phyloP scores from a whole-genome alignment of 2,888 invertebrate genomes.

The Stenotaenia linearis region DNA sequence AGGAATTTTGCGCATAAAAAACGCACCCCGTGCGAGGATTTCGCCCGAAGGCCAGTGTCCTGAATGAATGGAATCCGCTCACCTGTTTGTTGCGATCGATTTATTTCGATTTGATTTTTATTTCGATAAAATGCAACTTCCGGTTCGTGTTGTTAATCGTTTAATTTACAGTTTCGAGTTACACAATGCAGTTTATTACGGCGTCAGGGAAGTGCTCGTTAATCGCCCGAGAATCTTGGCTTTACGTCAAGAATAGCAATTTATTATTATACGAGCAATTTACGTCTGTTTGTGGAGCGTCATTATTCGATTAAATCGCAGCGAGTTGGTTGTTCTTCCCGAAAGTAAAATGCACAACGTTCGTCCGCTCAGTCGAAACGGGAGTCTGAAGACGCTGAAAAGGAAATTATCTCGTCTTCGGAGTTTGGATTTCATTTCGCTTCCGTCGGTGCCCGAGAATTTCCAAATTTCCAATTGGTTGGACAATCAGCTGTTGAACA shows the following conservation, averaged over 20 bases:
- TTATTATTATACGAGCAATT: background rate
- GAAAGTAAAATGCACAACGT: background rate
- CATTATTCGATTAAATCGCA: too few relatives aligned
- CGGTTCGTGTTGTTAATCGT: too few relatives aligned
- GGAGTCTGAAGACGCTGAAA: background rate
- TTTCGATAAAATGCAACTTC: background rate
- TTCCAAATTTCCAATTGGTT: background rate
- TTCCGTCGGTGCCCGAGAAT: background rate
- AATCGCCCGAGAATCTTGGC: background rate
- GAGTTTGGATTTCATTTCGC: background rate
- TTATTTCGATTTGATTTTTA: background rate
- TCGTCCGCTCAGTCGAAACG: background rate
- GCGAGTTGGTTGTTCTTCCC: too few relatives aligned
- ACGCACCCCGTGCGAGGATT: background rate
- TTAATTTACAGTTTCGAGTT: too few relatives aligned
- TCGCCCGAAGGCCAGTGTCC: background rate
- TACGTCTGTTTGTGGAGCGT: background rate
- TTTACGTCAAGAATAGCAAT: background rate
- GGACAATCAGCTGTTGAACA: background rate
- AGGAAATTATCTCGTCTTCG: background rate
- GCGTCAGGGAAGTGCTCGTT: background rate
- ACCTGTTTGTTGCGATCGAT: background rate
- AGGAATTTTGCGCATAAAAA: too few relatives aligned
- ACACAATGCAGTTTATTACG: too few relatives aligned
- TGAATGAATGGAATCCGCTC: conserved; percentile 4